phyloP scores from a whole-genome alignment of 2,888 invertebrate species.

The Cylindroiulus punctatus region DNA sequence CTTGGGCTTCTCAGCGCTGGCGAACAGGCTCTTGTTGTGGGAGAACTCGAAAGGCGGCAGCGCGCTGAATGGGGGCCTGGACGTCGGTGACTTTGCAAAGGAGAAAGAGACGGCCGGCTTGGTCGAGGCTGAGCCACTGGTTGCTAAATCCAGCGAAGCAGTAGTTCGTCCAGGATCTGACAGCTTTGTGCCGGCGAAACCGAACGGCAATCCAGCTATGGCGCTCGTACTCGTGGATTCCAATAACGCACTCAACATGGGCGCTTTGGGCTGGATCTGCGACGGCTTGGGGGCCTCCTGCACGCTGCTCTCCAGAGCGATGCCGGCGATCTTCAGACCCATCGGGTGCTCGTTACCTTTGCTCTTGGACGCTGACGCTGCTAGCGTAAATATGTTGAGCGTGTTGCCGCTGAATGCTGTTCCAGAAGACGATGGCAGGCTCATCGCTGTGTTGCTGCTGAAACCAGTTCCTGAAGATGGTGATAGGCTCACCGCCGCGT shows the following conservation, averaged over 20 bases:
- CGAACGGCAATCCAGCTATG: background rate
- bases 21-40: background rate
- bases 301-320: background rate
- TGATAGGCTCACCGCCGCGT: no score
- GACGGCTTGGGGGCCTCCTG: background rate
- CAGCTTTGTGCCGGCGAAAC: background rate
- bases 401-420: background rate
- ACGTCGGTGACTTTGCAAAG: background rate
- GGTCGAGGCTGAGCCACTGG: background rate
- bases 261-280: background rate
- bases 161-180: background rate
- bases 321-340: background rate
- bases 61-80: background rate
- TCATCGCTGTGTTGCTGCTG: background rate
- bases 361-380: slow-evolving; percentile 1
- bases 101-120: background rate
- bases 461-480: background rate
- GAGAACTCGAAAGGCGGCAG: background rate
- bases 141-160: no score
- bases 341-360: background rate
- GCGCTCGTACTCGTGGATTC: background rate
- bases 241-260: background rate
- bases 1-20: slow-evolving; percentile 23
- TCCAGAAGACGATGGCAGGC: background rate
- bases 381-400: slow-evolving; percentile 10